Conservation (phyloP, 2,113 vertebrate genomes). For the Hydrolagus affinis region DNA sequence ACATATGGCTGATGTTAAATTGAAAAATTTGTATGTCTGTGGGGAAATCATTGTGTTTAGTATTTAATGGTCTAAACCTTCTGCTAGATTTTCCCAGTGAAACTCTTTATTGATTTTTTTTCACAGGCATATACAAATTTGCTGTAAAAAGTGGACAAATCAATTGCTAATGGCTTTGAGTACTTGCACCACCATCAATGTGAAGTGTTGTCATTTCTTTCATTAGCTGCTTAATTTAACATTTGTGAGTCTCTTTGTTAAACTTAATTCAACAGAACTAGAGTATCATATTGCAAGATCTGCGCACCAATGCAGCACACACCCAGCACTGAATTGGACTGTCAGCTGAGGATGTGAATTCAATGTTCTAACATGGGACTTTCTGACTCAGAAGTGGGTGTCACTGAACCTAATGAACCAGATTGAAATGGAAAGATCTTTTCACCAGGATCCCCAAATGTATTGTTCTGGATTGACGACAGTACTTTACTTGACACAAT, state of each 20-base stretch:
- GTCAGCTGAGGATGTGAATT: too few species aligned
- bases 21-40: slow-evolving; percentile 19
- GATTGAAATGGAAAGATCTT: too few species aligned
- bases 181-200: slow-evolving; percentile 15
- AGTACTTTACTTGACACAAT: too few species aligned
- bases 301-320: too few species aligned
- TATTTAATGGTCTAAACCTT: slow-evolving; percentile 13
- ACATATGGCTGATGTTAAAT: slow-evolving; percentile 12
- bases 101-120: slow-evolving; percentile 25
- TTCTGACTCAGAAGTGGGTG: too few species aligned
- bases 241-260: neutral
- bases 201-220: neutral
- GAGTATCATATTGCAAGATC: neutral
- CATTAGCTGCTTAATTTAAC: neutral
- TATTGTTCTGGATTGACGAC: too few species aligned
- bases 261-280: neutral
- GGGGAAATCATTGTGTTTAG: slow-evolving; percentile 17
- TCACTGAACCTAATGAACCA: too few species aligned
- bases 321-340: too few species aligned
- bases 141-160: slow-evolving; percentile 12
- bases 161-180: slow-evolving; percentile 9
- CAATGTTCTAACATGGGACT: too few species aligned
- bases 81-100: slow-evolving; percentile 12
- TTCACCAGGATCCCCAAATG: too few species aligned
- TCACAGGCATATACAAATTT: slow-evolving; percentile 2